Evolutionary conservation across 1,140 invertebrate genomes (phyloP), one percentile per base, ranked within the genome.

Genomic region (Ceratina calcarata): DNA sequence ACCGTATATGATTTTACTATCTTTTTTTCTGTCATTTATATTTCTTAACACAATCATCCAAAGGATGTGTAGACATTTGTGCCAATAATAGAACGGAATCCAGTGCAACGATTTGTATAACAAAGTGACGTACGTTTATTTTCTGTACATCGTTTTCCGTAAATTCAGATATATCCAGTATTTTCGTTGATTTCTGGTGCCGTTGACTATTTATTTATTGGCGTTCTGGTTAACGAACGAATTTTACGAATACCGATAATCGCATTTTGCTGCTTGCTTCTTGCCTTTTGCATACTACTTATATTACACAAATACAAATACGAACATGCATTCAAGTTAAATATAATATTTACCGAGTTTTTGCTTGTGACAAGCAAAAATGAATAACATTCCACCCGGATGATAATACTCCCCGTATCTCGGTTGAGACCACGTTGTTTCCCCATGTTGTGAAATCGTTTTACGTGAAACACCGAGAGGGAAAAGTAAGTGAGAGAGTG

Each of bases 251-350:
- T 62, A 32, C 24, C 45, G 22, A 64, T 73, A 32, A 51, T 16
- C 49, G 55, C 45, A 15, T 37, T 24, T 79, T 58, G 16, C 61
- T 37, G 78, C 71, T 74, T 79, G 71, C 61, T 74, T 74, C 49
- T 58, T 73, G 55, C 62, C 69, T 66, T 37, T 79, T 72, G 58
- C 62, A 73, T 62, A 72, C 58, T 72, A 49, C 53, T 65, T 62
- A 72, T 62, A 24, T 55, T 55, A 72, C 16, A 57, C 16, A 10
- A 8, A 45, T 45, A 45, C 37, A 45, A 45, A 7, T 45, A 45
- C 37, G 37, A 45, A 45, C 37, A 27, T 24, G 2, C 45, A 78
- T 69, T 62, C n/a, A 53, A 71, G 6, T 78, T 62, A 71, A 16
- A 16, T n/a, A 37, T 55, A 62, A 3, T 64, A 20, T 62, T 20